Conservation (phyloP, 2,113 vertebrate species). For the Canis aureus region DNA sequence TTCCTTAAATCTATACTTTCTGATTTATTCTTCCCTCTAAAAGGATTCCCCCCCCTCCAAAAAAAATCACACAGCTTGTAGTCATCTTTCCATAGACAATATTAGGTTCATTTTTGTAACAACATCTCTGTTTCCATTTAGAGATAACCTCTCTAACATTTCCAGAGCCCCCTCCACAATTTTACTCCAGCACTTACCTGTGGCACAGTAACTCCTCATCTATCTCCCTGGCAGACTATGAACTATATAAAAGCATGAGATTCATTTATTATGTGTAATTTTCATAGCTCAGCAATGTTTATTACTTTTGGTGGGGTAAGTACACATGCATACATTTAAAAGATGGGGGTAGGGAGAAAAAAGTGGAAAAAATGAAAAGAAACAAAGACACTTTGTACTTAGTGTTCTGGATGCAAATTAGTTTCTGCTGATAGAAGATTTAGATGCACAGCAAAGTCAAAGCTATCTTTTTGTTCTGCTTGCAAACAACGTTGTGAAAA, state of each 20-base stretch:
- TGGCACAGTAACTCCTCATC: no score
- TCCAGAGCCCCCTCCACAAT: background rate
- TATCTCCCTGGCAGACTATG: background rate
- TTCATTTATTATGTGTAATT: background rate
- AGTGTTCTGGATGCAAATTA: background rate
- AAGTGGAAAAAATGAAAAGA: background rate
- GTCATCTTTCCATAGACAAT: background rate
- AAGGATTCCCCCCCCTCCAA: background rate
- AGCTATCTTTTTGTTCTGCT: background rate
- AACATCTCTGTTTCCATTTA: background rate
- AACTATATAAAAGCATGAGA: background rate
- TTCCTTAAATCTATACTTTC: background rate
- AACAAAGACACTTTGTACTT: background rate
- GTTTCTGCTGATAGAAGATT: background rate
- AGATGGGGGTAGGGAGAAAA: background rate
- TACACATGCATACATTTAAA: background rate
- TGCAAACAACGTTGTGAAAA: background rate
- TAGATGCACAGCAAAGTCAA: background rate
- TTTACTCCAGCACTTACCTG: background rate
- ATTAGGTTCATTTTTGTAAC: background rate
- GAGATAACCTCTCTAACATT: background rate
- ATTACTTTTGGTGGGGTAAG: background rate
- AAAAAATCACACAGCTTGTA: background rate
- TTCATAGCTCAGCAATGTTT: background rate
- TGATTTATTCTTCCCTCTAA: background rate